Percentiles rank a stretch among this genome's conserved stretches.
Evolutionary conservation across 2,888 invertebrate genomes (phyloP).

Genomic region (Hydrotaea diabolus): DNA sequence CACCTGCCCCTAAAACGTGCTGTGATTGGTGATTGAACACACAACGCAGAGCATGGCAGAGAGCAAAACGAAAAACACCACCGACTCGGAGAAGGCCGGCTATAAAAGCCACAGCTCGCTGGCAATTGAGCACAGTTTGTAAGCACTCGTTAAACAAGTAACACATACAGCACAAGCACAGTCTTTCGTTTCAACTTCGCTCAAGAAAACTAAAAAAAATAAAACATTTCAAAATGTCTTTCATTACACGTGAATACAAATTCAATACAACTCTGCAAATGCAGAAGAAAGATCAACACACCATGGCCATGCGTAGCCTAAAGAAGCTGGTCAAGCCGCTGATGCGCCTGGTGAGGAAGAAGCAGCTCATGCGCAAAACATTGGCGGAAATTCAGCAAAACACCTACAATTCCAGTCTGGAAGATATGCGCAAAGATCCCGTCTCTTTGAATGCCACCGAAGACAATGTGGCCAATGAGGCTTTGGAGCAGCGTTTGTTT

Average conservation of each 20-base stretch:
- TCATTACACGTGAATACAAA: constrained; percentile 79
- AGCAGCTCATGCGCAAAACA: constrained; percentile 77
- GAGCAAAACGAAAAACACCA: background rate
- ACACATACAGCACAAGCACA: constrained; percentile 13
- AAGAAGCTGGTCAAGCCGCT: constrained; percentile 79
- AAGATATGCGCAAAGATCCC: constrained; percentile 79
- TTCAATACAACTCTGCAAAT: constrained; percentile 71
- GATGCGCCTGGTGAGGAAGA: constrained; percentile 77
- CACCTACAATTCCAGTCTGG: constrained; percentile 77
- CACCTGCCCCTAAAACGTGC: constrained; percentile 56
- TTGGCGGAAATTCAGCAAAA: constrained; percentile 78
- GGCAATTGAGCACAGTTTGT: constrained; percentile 50
- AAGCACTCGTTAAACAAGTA: constrained; percentile 39
- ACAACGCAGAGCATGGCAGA: constrained; percentile 29
- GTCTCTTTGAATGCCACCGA: constrained; percentile 73
- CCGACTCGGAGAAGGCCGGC: background rate
- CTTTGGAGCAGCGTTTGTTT: constrained; percentile 88
- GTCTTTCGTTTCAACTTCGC: constrained; percentile 13
- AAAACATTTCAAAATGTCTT: constrained; percentile 72
- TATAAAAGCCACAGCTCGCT: constrained; percentile 42
- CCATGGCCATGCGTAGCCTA: constrained; percentile 76
- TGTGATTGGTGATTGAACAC: constrained; percentile 51
- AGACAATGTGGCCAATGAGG: constrained; percentile 85
- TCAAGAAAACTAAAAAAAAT: background rate
- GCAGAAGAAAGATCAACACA: constrained; percentile 76